Percentiles rank a stretch among this genome's conserved stretches.
phyloP scores from a whole-genome alignment of 1,140 invertebrate genomes.

The Lordiphosa stackelbergi region DNA sequence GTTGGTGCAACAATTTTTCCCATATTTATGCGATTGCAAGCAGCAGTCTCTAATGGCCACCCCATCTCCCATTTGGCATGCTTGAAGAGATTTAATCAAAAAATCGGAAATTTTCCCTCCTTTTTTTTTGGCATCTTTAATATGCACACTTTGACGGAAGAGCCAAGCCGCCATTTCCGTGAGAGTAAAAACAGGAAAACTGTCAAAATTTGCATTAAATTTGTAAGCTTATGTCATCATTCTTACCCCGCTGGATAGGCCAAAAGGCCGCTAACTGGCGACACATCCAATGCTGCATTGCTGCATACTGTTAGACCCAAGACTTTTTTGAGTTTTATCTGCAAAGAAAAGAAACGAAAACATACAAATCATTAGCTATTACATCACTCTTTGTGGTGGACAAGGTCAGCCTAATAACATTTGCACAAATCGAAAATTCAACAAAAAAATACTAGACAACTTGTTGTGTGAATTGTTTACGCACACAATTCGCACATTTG shows the following conservation, averaged over 20 bases:
- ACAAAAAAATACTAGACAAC: conserved; percentile 14
- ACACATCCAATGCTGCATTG: conserved; percentile 93
- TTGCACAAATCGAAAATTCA: conserved; percentile 25
- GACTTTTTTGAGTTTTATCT: conserved; percentile 96
- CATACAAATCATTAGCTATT: conserved; percentile 37
- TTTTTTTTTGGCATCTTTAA: conserved; percentile 15
- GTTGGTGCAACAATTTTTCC: conserved; percentile 18
- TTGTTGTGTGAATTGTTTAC: conserved; percentile 52
- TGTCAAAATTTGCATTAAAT: conserved; percentile 1
- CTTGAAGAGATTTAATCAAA: conserved; percentile 37
- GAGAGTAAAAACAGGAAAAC: not conserved
- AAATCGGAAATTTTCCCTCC: conserved; percentile 2
- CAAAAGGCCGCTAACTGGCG: conserved; percentile 89
- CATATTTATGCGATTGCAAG: conserved; percentile 12
- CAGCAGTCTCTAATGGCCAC: conserved; percentile 8
- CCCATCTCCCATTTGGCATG: conserved; percentile 14
- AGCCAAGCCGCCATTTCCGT: no score
- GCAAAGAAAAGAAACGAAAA: conserved; percentile 37
- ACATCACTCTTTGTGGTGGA: conserved; percentile 35
- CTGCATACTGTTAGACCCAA: conserved; percentile 93
- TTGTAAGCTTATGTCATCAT: conserved; percentile 14
- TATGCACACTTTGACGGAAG: not conserved
- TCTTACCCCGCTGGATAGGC: conserved; percentile 97
- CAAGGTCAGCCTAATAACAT: conserved; percentile 38
- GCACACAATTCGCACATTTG: conserved; percentile 64